phyloP scores from a whole-genome alignment of 1,140 invertebrate genomes.

The Triops cancriformis region DNA sequence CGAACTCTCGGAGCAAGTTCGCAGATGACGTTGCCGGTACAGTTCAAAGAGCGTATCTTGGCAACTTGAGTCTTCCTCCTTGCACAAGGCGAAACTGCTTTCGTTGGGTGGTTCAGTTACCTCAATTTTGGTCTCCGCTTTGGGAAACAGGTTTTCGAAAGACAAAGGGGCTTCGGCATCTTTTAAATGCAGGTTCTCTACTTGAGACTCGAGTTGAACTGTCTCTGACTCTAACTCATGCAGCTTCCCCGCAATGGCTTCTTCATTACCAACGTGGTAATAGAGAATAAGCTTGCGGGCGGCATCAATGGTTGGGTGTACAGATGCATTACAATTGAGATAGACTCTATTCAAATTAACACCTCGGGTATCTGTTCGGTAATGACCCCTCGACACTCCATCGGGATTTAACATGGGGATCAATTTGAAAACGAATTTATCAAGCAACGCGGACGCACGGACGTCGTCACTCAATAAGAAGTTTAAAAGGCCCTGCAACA shows the following conservation, averaged over 20 bases:
- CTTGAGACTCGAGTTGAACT: not conserved
- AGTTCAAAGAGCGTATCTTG: conserved; percentile 13
- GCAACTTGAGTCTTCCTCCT: conserved; percentile 25
- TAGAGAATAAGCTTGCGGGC: conserved; percentile 67
- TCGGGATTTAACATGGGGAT: conserved; percentile 90
- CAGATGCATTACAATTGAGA: conserved; percentile 58
- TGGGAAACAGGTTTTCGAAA: not conserved
- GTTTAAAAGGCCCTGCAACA: conserved; percentile 83
- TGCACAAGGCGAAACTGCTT: not conserved
- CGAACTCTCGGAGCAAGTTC: not conserved
- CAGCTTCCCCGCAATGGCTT: not conserved
- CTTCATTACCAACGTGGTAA: conserved; percentile 35
- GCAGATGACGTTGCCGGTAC: not conserved
- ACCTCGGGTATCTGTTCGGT: conserved; percentile 78
- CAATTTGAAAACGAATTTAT: conserved; percentile 80
- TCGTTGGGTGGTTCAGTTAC: not conserved
- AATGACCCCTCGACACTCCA: conserved; percentile 79
- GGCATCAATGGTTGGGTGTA: conserved; percentile 76
- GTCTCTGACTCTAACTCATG: not conserved
- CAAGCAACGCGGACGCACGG: conserved; percentile 58
- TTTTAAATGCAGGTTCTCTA: not conserved
- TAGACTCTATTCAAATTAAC: conserved; percentile 85
- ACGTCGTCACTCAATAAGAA: conserved; percentile 62
- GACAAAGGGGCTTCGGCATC: not conserved
- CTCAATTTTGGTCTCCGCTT: not conserved